phyloP scores from a whole-genome alignment of 1,140 invertebrate species.

The Drosophila biarmipes region DNA sequence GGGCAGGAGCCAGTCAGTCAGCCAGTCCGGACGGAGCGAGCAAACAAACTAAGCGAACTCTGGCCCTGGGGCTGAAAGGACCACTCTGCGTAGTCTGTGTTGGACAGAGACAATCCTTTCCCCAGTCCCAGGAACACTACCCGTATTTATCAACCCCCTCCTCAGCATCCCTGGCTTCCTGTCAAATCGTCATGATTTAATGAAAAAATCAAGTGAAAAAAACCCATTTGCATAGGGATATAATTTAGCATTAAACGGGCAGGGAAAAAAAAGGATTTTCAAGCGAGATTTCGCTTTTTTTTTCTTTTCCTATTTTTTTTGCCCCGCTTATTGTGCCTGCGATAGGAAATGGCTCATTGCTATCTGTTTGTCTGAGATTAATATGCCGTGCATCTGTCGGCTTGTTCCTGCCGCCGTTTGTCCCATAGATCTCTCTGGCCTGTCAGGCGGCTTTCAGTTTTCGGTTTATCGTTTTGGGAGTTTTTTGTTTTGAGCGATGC shows the following conservation, averaged over 20 bases:
- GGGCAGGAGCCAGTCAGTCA: constrained; percentile 19
- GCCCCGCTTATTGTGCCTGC: constrained; percentile 32
- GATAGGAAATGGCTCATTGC: constrained; percentile 70
- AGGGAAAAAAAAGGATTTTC: constrained; percentile 70
- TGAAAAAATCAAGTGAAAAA: constrained; percentile 80
- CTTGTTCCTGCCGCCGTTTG: constrained; percentile 47
- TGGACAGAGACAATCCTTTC: constrained; percentile 51
- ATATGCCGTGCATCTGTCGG: constrained; percentile 82
- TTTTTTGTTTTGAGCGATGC: constrained; percentile 54
- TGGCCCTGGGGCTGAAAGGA: constrained; percentile 24
- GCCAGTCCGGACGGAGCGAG: constrained; percentile 23
- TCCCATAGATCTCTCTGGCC: constrained; percentile 58
- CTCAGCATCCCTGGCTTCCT: constrained; percentile 43
- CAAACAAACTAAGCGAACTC: constrained; percentile 65
- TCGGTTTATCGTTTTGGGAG: constrained; percentile 32
- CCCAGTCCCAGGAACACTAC: constrained; percentile 15
- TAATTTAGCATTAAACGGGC: constrained; percentile 82
- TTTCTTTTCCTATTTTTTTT: constrained; percentile 23
- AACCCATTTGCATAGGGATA: constrained; percentile 82
- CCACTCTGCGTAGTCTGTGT: constrained; percentile 5
- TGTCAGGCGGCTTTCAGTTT: constrained; percentile 67
- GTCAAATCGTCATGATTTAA: constrained; percentile 83
- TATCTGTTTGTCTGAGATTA: constrained; percentile 83
- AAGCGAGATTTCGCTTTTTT: constrained; percentile 59
- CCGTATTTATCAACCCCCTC: constrained; percentile 20